phyloP scores from a whole-genome alignment of 1,140 invertebrate genomes.

The Zaprionus tsacasi region DNA sequence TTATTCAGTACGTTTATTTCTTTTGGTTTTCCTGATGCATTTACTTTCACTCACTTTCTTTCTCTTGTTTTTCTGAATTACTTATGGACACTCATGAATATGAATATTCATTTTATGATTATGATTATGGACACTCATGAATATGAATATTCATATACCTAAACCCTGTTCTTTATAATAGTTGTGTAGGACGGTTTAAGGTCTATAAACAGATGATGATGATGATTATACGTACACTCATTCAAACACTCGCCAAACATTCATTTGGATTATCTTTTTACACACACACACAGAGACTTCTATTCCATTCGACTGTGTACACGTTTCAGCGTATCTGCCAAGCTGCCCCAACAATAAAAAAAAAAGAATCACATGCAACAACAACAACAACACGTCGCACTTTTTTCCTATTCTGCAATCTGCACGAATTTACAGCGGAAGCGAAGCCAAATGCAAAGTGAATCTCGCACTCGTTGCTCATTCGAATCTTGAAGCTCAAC shows the following conservation, averaged over 20 bases:
- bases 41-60: too few species aligned
- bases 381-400: neutral
- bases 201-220: neutral
- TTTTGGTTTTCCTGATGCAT: too few species aligned
- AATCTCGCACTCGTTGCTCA: neutral
- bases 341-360: constrained; percentile 22
- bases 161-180: neutral
- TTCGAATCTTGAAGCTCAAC: neutral
- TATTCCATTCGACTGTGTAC: neutral
- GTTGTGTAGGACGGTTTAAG: neutral
- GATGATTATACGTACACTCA: too few species aligned
- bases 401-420: neutral
- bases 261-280: neutral
- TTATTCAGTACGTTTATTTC: too few species aligned
- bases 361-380: neutral
- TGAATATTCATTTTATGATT: neutral
- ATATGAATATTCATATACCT: neutral
- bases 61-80: too few species aligned
- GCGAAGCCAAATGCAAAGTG: neutral
- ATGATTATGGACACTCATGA: neutral
- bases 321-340: constrained; percentile 22
- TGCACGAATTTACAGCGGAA: constrained; percentile 2
- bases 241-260: neutral
- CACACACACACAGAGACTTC: neutral
- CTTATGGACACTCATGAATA: neutral